phyloP scores from a whole-genome alignment of 2,888 invertebrate species.

The Macrosiphum euphorbiae region DNA sequence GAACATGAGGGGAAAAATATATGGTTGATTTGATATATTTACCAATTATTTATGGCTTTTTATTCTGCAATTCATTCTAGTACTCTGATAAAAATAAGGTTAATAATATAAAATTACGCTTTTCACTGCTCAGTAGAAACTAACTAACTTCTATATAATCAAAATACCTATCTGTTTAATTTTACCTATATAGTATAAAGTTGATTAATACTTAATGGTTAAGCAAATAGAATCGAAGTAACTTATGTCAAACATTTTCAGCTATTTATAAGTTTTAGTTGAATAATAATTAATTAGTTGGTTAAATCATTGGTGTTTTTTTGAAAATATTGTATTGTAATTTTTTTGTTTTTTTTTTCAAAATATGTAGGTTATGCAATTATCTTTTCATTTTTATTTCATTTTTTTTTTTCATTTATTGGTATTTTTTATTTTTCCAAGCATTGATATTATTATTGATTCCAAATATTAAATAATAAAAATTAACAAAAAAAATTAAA shows the following conservation, averaged over 20 bases:
- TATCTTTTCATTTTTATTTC: neutral
- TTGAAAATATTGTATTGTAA: neutral
- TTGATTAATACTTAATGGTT: constrained; percentile 31
- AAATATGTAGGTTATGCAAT: neutral
- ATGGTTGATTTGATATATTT: neutral
- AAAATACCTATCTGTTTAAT: constrained; percentile 11
- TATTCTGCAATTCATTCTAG: constrained; percentile 16
- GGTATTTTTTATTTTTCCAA: neutral
- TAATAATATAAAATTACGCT: neutral
- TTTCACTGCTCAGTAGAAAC: neutral
- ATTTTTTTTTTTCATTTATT: neutral
- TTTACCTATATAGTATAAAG: constrained; percentile 26
- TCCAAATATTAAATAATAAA: neutral
- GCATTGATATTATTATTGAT: neutral
- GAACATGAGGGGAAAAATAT: neutral
- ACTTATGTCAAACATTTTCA: neutral
- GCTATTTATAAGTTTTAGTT: neutral
- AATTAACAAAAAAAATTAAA: neutral
- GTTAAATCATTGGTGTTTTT: neutral
- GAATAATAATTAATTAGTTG: neutral
- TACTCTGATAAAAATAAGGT: constrained; percentile 8
- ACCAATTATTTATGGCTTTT: neutral
- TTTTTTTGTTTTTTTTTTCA: neutral
- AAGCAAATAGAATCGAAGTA: constrained; percentile 18
- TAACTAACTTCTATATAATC: neutral